These are phyloP conservation scores for Gila orcuttii DNA, from an alignment of 2,113 vertebrate genomes.

Conservation along the genomic window DNA sequence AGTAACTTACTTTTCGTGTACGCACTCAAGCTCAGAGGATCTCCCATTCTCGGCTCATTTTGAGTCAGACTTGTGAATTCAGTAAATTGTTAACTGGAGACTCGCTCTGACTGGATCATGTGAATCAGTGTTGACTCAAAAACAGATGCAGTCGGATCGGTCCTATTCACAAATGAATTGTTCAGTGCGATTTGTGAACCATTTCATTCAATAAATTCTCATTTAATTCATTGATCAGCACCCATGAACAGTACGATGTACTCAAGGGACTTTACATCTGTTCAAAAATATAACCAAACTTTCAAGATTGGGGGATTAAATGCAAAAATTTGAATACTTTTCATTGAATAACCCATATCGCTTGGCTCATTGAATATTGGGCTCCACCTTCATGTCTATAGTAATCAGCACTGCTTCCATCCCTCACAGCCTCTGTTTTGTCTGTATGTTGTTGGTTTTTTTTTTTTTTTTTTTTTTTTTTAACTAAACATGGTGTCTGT, in stretches of 20 bases:
- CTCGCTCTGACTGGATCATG: too few species aligned
- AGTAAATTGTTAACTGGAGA: too few species aligned
- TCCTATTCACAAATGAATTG: too few species aligned
- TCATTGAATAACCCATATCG: not conserved
- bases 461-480: not conserved
- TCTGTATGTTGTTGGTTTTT: not conserved
- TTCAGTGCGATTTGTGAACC: too few species aligned
- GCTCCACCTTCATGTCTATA: not conserved
- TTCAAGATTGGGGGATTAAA: not conserved
- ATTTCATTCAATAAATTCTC: too few species aligned
- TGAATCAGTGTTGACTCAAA: too few species aligned
- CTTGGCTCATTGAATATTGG: not conserved
- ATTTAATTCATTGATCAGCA: too few species aligned
- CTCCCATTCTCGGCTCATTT: too few species aligned
- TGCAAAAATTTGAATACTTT: not conserved
- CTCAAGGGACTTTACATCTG: not conserved
- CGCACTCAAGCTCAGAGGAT: too few species aligned
- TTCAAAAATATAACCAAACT: not conserved
- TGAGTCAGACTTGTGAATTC: too few species aligned
- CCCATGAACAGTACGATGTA: not conserved
- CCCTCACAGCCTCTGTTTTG: not conserved
- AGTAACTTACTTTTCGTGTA: too few species aligned
- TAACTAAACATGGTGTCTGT: not conserved
- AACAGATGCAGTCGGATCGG: too few species aligned
- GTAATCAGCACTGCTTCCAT: not conserved